Evolutionary conservation across 2,888 invertebrate species (phyloP).

Genomic region (Diloba caeruleocephala): DNA sequence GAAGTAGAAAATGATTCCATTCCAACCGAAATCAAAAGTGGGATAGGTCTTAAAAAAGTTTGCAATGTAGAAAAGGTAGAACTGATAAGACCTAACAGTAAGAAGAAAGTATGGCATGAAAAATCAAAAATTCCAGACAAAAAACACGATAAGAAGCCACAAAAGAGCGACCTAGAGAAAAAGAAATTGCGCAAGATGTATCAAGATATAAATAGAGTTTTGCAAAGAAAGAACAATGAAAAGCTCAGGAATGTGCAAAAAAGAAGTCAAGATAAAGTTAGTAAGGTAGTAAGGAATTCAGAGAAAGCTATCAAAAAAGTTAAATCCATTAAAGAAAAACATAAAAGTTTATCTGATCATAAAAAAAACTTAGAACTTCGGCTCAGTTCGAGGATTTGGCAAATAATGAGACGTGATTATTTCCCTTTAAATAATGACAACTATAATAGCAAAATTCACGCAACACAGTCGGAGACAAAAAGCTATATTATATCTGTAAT

Average conservation of each 20-base stretch:
- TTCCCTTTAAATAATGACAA: slow-evolving; percentile 29
- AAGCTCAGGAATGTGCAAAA: too few species aligned
- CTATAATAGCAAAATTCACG: slow-evolving; percentile 23
- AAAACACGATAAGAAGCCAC: slow-evolving; percentile 1
- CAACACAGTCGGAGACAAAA: slow-evolving; percentile 38
- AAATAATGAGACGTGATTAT: slow-evolving; percentile 27
- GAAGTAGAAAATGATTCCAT: not conserved
- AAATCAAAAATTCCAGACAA: slow-evolving; percentile 11
- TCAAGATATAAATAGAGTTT: slow-evolving; percentile 4
- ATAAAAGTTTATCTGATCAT: not conserved
- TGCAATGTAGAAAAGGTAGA: slow-evolving; percentile 35
- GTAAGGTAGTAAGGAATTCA: slow-evolving; percentile 6
- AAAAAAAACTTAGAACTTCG: slow-evolving; percentile 26
- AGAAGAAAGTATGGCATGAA: slow-evolving; percentile 15
- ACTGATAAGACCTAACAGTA: slow-evolving; percentile 2
- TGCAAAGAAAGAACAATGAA: too few species aligned
- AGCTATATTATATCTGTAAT: slow-evolving; percentile 39
- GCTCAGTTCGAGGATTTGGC: slow-evolving; percentile 38
- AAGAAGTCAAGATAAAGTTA: slow-evolving; percentile 4
- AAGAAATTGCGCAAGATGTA: slow-evolving; percentile 8
- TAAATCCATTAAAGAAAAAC: slow-evolving; percentile 2
- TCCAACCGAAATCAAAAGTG: slow-evolving; percentile 18
- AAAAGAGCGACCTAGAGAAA: slow-evolving; percentile 8
- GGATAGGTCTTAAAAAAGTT: slow-evolving; percentile 35
- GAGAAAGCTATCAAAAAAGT: slow-evolving; percentile 6